Evolutionary conservation across 2,888 invertebrate species (phyloP).

Genomic region (Belgica antarctica): DNA sequence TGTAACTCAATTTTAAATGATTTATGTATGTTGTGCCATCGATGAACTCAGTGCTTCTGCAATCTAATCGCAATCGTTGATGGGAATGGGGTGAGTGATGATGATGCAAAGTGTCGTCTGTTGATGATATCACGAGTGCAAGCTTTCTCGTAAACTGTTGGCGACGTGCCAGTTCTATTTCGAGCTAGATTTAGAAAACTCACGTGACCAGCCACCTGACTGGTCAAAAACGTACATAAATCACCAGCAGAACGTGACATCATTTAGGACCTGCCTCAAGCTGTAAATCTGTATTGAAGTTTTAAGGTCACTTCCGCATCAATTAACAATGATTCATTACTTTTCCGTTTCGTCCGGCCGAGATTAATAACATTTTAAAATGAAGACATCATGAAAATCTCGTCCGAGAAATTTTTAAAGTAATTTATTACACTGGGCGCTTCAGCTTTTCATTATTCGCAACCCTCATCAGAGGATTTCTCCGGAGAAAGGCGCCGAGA

Average conservation of each 20-base stretch:
- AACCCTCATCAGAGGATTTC: slow-evolving; percentile 9
- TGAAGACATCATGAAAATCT: slow-evolving; percentile 21
- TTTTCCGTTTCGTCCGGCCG: not conserved
- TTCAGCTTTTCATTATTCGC: not conserved
- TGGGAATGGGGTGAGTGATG: not conserved
- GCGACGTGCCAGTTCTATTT: not conserved
- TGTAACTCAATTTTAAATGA: slow-evolving; percentile 8
- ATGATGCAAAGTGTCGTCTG: not conserved
- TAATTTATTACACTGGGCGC: not conserved
- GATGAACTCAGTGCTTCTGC: not conserved
- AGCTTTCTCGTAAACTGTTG: not conserved
- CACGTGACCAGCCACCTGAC: no score
- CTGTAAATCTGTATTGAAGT: not conserved
- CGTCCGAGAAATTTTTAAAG: not conserved
- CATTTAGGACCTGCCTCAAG: no score
- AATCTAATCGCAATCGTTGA: not conserved
- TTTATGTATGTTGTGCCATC: not conserved
- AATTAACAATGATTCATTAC: not conserved
- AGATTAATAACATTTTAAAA: slow-evolving; percentile 19
- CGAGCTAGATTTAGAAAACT: no score
- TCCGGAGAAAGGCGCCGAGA: no score
- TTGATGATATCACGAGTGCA: no score
- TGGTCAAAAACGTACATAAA: no score
- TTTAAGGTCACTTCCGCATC: not conserved
- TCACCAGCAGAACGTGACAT: no score